phyloP scores from a whole-genome alignment of 1,140 invertebrate genomes.

The Meloidogyne chitwoodi region DNA sequence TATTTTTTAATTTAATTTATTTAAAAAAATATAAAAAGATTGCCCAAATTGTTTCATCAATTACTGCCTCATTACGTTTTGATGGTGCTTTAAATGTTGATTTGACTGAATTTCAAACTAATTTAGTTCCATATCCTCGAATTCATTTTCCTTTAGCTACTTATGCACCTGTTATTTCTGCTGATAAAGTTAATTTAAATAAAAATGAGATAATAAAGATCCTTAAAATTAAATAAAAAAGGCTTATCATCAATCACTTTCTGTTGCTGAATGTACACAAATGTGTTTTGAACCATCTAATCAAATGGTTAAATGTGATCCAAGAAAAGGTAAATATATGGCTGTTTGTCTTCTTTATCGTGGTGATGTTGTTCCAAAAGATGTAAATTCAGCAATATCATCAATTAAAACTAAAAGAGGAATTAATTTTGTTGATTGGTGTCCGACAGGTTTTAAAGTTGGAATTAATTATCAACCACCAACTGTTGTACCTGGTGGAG shows the following conservation, averaged over 20 bases:
- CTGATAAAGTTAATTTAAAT: conserved; percentile 41
- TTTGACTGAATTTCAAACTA: conserved; percentile 80
- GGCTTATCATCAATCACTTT: conserved; percentile 73
- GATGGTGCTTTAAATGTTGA: conserved; percentile 83
- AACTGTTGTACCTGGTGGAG: conserved; percentile 57
- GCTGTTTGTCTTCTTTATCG: conserved; percentile 79
- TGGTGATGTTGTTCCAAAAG: conserved; percentile 75
- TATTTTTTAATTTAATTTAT: neutral
- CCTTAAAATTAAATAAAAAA: conserved; percentile 58
- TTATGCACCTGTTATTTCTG: conserved; percentile 57
- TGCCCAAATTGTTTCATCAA: conserved; percentile 79
- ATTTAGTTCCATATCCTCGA: conserved; percentile 77
- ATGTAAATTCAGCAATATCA: conserved; percentile 52
- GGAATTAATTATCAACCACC: conserved; percentile 60
- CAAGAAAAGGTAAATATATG: conserved; percentile 67
- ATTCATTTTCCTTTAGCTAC: conserved; percentile 69
- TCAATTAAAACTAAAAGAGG: conserved; percentile 62
- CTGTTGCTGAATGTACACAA: conserved; percentile 76
- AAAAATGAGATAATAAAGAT: neutral
- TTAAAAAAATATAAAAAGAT: conserved; percentile 68
- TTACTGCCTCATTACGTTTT: conserved; percentile 80
- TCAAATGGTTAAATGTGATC: conserved; percentile 74
- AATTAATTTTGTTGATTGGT: conserved; percentile 52
- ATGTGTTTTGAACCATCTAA: conserved; percentile 77
- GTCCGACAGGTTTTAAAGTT: conserved; percentile 60